Conservation (phyloP, 2,797 vertebrate genomes). For the Cossypha niveicapilla region DNA sequence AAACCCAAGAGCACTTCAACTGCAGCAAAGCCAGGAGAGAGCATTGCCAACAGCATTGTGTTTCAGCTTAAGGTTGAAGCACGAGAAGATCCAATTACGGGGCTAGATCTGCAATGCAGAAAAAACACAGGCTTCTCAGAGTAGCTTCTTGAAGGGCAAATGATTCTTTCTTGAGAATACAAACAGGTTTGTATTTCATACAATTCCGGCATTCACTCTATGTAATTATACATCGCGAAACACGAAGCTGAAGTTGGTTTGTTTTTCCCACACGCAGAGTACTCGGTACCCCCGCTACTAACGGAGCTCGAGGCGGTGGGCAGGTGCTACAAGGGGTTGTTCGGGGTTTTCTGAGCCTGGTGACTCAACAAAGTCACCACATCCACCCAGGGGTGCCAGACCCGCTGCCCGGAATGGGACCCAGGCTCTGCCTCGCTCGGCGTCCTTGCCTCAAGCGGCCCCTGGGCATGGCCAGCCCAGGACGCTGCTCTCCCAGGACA, state of each 20-base stretch:
- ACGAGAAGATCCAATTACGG: rapidly evolving
- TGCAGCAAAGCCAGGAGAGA: neutral
- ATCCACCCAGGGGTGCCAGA: rapidly evolving
- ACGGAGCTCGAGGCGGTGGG: neutral
- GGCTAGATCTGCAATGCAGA: neutral
- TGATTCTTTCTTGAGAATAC: neutral
- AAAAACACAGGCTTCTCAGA: neutral
- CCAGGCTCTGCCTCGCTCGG: rapidly evolving
- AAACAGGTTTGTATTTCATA: neutral
- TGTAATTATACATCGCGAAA: neutral
- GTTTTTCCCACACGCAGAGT: neutral
- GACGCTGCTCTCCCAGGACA: rapidly evolving
- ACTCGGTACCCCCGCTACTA: too few relatives aligned
- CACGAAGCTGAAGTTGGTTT: neutral
- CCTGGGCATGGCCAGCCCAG: rapidly evolving
- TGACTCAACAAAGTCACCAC: rapidly evolving
- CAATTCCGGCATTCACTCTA: neutral
- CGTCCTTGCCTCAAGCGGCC: rapidly evolving
- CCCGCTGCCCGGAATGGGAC: rapidly evolving
- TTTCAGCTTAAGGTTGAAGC: neutral
- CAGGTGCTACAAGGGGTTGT: rapidly evolving
- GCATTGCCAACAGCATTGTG: neutral
- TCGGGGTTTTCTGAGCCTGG: neutral
- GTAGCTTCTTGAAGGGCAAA: neutral
- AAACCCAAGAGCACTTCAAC: neutral